phyloP scores from a whole-genome alignment of 2,113 vertebrate species.

The Rhagologus leucostigma region DNA sequence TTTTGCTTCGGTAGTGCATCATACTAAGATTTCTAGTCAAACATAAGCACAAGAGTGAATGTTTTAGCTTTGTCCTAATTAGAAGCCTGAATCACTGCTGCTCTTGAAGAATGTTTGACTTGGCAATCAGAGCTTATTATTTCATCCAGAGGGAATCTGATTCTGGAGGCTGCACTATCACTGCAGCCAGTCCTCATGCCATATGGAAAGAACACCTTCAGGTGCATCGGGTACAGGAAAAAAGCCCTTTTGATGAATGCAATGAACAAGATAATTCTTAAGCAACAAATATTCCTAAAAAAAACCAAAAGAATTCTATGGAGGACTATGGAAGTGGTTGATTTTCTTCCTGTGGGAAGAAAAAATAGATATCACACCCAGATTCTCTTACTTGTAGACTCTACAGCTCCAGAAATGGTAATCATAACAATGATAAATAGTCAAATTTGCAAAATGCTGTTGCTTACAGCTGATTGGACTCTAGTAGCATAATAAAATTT shows the following conservation, averaged over 20 bases:
- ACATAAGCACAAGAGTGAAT: not conserved
- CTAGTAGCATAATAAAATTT: not conserved
- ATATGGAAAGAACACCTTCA: not conserved
- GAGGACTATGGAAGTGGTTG: not conserved
- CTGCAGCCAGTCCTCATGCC: not conserved
- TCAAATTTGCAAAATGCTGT: not conserved
- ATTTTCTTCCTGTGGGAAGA: not conserved
- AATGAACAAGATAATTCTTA: not conserved
- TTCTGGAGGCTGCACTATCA: not conserved
- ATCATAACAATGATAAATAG: not conserved
- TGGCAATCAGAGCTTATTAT: conserved; percentile 44
- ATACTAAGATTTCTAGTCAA: not conserved
- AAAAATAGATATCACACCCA: not conserved
- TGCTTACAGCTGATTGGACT: not conserved
- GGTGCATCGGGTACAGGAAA: not conserved
- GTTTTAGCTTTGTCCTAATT: conserved; percentile 44
- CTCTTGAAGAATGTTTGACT: conserved; percentile 48
- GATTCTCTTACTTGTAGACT: not conserved
- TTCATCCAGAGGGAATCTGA: conserved; percentile 41
- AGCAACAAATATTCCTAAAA: not conserved
- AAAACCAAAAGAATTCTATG: not conserved
- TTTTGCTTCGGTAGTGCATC: not conserved
- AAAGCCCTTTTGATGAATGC: not conserved
- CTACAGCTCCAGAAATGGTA: not conserved
- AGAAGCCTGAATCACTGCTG: conserved; percentile 24